phyloP scores from a whole-genome alignment of 2,888 invertebrate species.

The Hipparchia semele region DNA sequence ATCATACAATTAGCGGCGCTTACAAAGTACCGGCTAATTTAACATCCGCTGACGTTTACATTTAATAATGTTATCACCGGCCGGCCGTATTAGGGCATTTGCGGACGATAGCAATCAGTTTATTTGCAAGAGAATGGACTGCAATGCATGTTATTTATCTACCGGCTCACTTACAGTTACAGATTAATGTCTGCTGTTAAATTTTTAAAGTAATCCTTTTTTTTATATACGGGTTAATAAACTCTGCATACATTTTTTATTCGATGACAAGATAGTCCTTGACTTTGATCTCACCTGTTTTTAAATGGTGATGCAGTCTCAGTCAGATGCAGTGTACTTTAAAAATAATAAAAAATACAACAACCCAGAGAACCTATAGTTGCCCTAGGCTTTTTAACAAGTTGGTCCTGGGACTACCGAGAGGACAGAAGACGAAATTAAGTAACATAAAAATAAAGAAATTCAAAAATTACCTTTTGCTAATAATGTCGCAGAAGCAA shows the following conservation, averaged over 20 bases:
- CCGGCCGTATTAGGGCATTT: constrained; percentile 15
- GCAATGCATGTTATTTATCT: neutral
- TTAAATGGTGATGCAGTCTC: too few species aligned
- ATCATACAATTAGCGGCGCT: constrained; percentile 49
- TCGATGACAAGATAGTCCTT: too few species aligned
- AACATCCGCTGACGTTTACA: constrained; percentile 42
- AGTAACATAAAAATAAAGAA: neutral
- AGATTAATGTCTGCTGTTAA: neutral
- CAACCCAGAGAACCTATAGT: too few species aligned
- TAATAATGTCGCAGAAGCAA: neutral
- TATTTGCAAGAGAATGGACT: neutral
- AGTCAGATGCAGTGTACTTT: too few species aligned
- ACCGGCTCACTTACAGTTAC: neutral
- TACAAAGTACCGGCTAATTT: constrained; percentile 43
- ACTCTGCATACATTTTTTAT: too few species aligned
- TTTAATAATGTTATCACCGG: constrained; percentile 27
- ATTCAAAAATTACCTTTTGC: too few species aligned
- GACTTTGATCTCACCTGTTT: too few species aligned
- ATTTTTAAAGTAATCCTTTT: neutral
- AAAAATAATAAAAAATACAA: too few species aligned
- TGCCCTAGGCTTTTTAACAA: too few species aligned
- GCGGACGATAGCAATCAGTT: constrained; percentile 12
- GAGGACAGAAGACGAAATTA: neutral
- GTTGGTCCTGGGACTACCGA: too few species aligned
- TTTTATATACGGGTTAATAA: neutral